Evolutionary conservation across 2,888 invertebrate species (phyloP).

Genomic region (Hemicrepidius hirtus): DNA sequence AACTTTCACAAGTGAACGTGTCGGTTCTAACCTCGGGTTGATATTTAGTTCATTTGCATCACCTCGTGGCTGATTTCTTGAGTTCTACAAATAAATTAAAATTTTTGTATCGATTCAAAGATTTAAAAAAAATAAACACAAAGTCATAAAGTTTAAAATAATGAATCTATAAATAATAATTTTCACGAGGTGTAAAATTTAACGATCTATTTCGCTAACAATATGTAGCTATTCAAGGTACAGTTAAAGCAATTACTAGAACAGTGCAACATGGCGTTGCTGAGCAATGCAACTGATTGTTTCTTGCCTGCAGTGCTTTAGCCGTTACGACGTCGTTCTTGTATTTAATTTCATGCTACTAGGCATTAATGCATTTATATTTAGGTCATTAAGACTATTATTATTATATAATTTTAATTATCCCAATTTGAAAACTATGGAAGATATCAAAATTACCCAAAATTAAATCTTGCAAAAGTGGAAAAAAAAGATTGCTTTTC

Average conservation of each 20-base stretch:
- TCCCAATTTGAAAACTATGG: too few relatives aligned
- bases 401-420: not conserved
- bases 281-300: slow-evolving; percentile 53
- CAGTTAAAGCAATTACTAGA: slow-evolving; percentile 22
- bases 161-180: not conserved
- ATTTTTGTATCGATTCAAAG: too few relatives aligned
- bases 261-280: slow-evolving; percentile 41
- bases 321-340: slow-evolving; percentile 63
- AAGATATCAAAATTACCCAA: too few relatives aligned
- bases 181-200: not conserved
- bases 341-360: slow-evolving; percentile 39
- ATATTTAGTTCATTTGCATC: slow-evolving; percentile 45
- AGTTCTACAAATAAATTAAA: slow-evolving; percentile 11
- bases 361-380: slow-evolving; percentile 21
- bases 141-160: not conserved
- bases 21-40: slow-evolving; percentile 43
- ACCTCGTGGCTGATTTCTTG: slow-evolving; percentile 12
- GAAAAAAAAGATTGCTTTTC: too few relatives aligned
- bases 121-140: too few relatives aligned
- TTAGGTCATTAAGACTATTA: slow-evolving; percentile 8
- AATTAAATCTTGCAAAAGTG: too few relatives aligned
- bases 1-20: slow-evolving; percentile 53
- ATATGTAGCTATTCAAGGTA: slow-evolving; percentile 33
- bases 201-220: slow-evolving; percentile 6
- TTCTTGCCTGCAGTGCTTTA: slow-evolving; percentile 55